These are phyloP conservation scores for Platichthys stellatus DNA, from an alignment of 2,113 vertebrate species.

Conservation along the genomic window DNA sequence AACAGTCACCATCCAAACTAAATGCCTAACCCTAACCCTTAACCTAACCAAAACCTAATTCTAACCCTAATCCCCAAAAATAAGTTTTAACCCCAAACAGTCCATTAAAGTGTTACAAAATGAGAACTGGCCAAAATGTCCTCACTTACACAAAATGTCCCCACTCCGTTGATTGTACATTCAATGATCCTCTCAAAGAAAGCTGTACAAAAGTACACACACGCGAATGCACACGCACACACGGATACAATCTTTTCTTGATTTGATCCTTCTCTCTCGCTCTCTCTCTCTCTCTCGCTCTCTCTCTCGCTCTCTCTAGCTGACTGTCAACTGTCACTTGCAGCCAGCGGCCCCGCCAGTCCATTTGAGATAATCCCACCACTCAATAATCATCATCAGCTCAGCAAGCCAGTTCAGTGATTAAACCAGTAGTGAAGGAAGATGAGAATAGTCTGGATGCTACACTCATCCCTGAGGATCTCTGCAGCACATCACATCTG, in stretches of 20 bases:
- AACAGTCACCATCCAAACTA: too few relatives aligned
- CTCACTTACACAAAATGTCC: too few relatives aligned
- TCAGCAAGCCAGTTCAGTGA: constrained; percentile 50
- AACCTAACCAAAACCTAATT: too few relatives aligned
- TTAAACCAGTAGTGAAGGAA: constrained; percentile 49
- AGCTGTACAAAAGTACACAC: not conserved
- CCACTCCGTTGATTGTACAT: too few relatives aligned
- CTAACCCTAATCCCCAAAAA: too few relatives aligned
- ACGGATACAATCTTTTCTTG: constrained; percentile 12
- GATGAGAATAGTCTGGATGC: constrained; percentile 37
- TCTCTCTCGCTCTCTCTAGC: constrained; percentile 1
- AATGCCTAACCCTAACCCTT: too few relatives aligned
- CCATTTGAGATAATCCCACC: constrained; percentile 63
- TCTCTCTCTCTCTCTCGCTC: too few relatives aligned
- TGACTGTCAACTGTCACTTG: constrained; percentile 39
- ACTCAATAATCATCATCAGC: constrained; percentile 60
- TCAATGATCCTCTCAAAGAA: too few relatives aligned
- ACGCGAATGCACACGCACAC: not conserved
- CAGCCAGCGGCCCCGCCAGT: constrained; percentile 23
- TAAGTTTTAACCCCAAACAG: too few relatives aligned
- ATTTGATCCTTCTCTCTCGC: constrained; percentile 8
- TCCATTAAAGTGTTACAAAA: too few relatives aligned
- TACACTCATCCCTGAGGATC: constrained; percentile 42
- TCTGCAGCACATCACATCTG: constrained; percentile 42
- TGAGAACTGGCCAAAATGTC: too few relatives aligned